Conservation (phyloP, 2,888 invertebrate species). For the Mesoligia furuncula region DNA sequence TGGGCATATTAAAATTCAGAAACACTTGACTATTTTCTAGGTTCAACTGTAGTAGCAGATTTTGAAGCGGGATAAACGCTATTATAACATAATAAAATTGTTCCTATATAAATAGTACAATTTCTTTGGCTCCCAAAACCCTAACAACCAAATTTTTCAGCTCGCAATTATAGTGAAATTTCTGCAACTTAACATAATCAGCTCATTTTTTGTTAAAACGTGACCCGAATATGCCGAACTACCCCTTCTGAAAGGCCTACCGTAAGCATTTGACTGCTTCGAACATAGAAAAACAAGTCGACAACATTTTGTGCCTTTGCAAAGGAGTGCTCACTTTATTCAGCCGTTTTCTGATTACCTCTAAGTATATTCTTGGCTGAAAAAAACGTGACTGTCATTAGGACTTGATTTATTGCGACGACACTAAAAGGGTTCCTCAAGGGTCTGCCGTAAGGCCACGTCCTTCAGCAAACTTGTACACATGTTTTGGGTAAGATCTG, state of each 20-base stretch:
- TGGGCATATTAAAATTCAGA: background rate
- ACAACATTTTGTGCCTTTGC: conserved; percentile 42
- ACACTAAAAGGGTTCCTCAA: conserved; percentile 71
- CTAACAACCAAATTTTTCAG: conserved; percentile 46
- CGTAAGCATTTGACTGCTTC: conserved; percentile 57
- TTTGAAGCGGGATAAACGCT: background rate
- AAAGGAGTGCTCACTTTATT: conserved; percentile 44
- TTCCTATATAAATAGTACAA: conserved; percentile 14
- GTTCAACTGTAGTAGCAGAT: background rate
- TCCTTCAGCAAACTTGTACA: conserved; percentile 65
- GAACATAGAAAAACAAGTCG: conserved; percentile 56
- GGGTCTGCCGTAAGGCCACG: conserved; percentile 57
- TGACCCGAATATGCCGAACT: conserved; percentile 49
- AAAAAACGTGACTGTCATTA: conserved; percentile 81
- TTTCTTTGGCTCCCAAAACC: conserved; percentile 25
- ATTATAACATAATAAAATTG: background rate
- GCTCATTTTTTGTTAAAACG: conserved; percentile 58
- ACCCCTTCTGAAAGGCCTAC: conserved; percentile 34
- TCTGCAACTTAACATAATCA: conserved; percentile 59
- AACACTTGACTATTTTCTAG: background rate
- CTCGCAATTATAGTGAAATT: conserved; percentile 54
- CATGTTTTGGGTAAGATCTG: conserved; percentile 72
- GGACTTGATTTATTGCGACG: conserved; percentile 69
- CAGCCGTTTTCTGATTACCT: conserved; percentile 61
- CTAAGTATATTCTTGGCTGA: conserved; percentile 61